Conservation (phyloP, 2,797 vertebrate species). For the Gouania willdenowi region DNA sequence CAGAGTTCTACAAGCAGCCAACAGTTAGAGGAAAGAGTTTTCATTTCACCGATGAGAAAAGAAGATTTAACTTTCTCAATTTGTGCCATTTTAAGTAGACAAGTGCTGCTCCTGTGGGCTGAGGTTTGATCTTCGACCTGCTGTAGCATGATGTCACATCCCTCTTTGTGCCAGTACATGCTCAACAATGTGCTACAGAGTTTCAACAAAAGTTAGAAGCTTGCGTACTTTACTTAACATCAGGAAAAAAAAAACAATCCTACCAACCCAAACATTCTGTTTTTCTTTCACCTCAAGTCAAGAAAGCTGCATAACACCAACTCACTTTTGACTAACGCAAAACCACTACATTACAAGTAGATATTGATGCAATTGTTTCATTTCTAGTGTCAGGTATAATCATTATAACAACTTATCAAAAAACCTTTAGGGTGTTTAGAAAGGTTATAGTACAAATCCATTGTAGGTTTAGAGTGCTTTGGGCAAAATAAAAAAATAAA, state of each 20-base stretch:
- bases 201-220: too few relatives aligned
- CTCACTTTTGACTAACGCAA: too few relatives aligned
- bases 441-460: slow-evolving; percentile 33
- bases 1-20: slow-evolving; percentile 17
- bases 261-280: too few relatives aligned
- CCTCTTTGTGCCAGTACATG: slow-evolving; percentile 5
- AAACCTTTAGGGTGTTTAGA: slow-evolving; percentile 37
- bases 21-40: slow-evolving; percentile 27
- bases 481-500: too few relatives aligned
- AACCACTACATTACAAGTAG: too few relatives aligned
- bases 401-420: slow-evolving; percentile 6
- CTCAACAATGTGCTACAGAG: too few relatives aligned
- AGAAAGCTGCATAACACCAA: too few relatives aligned
- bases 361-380: slow-evolving; percentile 30
- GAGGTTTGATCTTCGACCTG: slow-evolving; percentile 33
- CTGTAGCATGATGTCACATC: slow-evolving; percentile 20
- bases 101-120: slow-evolving; percentile 26
- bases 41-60: slow-evolving; percentile 23
- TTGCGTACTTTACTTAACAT: too few relatives aligned
- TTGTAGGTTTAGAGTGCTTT: slow-evolving; percentile 34
- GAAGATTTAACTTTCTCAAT: slow-evolving; percentile 30
- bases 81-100: slow-evolving; percentile 28
- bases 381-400: slow-evolving; percentile 16
- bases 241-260: too few relatives aligned
- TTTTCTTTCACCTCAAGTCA: too few relatives aligned